phyloP scores from a whole-genome alignment of 1,140 invertebrate species.

The Danaus plexippus region DNA sequence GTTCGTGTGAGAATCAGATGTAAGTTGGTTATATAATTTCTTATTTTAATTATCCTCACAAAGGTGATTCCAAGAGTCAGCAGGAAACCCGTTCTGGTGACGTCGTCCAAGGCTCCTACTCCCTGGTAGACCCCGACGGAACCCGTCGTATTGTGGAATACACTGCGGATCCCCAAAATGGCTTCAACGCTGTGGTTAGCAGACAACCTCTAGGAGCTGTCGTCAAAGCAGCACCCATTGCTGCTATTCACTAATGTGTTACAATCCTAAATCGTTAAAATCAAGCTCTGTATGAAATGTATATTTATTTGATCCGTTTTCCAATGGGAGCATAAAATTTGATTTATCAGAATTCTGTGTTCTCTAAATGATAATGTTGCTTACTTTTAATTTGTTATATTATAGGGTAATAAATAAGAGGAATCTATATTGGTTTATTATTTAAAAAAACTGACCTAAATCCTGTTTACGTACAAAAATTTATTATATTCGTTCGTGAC shows the following conservation, averaged over 20 bases:
- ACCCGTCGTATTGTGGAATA: slow-evolving; percentile 77
- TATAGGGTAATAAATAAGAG: slow-evolving; percentile 63
- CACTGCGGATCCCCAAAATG: slow-evolving; percentile 72
- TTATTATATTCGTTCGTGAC: neutral
- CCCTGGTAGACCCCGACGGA: slow-evolving; percentile 77
- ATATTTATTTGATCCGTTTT: slow-evolving; percentile 5
- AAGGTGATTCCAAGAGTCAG: slow-evolving; percentile 69
- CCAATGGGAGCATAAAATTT: too few relatives aligned
- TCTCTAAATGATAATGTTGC: too few relatives aligned
- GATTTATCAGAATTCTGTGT: too few relatives aligned
- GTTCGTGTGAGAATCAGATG: neutral
- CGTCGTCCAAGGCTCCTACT: slow-evolving; percentile 77
- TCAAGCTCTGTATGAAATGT: neutral
- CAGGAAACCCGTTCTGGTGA: slow-evolving; percentile 73
- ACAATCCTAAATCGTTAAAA: too few relatives aligned
- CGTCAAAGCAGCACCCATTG: slow-evolving; percentile 36
- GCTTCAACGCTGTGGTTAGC: slow-evolving; percentile 72
- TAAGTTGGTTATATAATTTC: neutral
- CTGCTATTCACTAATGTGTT: slow-evolving; percentile 19
- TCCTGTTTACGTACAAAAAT: neutral
- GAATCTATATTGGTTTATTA: slow-evolving; percentile 36
- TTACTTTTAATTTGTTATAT: slow-evolving; percentile 31
- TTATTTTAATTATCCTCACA: neutral
- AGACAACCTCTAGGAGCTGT: slow-evolving; percentile 50
- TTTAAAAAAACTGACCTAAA: neutral